Base-by-base conservation (phyloP, 2,888 invertebrate species). In the Bruchidius siliquastri region DNA sequence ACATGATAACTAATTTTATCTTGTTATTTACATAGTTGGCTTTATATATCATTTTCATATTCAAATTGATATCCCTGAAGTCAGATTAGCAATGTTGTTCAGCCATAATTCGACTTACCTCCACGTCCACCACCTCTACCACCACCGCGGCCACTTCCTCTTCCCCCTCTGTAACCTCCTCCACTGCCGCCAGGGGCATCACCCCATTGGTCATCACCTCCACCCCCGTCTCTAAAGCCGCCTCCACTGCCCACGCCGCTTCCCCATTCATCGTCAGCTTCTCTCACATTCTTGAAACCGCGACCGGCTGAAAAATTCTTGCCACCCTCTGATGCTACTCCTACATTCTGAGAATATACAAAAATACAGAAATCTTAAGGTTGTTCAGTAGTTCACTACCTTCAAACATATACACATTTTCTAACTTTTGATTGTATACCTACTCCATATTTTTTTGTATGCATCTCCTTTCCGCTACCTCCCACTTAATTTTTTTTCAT, bases 291-390 rank as follows among this genome's bases (percentile, higher is more conserved):
- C 26, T 84, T 84, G 75, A 89, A 90, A 3, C 90, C 90, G 79
- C 90, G 84, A 30, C 90, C 89, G 68, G 85, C 83, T 0, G 88
- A 86, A 68, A 89, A 85, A 77, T 88, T 88, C 80, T 87, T 88
- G 0, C 90, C 90, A 73, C 87, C 87, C 78, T 89, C 89, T 68
- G 88, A 85, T 73, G 83, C 80, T 74, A 84, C 83, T 69, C 84
- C 87, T 70, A 68, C 49, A 21, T 68, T 74, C 77, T 77, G 32
- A 49, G 13, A 49, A 1, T 1, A 49, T 49, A 67, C 67, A 72
- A 20, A n/a, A 0, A 22, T 30, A 71, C 66, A 67, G 32, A 21
- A 21, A 21, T 0, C 10, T 6, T 21, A 22, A 26, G 8, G 26
- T 26, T 8, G 26, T 26, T 4, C 8, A 26, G 26, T n/a, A n/a